A percentile compares a stretch with the other conserved stretches of the same genome.
Evolutionary conservation across 1,140 invertebrate genomes (phyloP).

Genomic region (Medauroidea extradentata): DNA sequence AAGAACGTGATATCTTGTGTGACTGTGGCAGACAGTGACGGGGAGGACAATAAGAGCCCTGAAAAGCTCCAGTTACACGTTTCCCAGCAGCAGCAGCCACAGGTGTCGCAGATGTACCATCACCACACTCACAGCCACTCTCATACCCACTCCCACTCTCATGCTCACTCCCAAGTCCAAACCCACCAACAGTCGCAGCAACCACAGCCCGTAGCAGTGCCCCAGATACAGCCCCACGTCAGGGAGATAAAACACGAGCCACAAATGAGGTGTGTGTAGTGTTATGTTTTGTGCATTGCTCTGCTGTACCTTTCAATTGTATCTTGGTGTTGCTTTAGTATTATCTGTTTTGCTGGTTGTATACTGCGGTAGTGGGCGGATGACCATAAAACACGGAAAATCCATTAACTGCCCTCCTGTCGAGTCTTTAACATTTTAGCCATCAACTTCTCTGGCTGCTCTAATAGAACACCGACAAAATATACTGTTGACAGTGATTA

Average conservation of each 20-base stretch:
- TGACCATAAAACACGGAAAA: too few species aligned
- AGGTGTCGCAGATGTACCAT: constrained; percentile 42
- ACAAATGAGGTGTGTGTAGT: constrained; percentile 27
- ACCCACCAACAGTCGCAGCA: constrained; percentile 37
- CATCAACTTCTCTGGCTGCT: too few species aligned
- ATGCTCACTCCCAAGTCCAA: constrained; percentile 34
- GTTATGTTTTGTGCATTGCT: too few species aligned
- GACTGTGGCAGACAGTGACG: constrained; percentile 75
- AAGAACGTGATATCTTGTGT: constrained; percentile 77
- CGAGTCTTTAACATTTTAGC: too few species aligned
- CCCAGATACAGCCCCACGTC: constrained; percentile 22
- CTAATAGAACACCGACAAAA: too few species aligned
- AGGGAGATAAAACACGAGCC: constrained; percentile 42
- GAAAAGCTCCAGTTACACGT: constrained; percentile 27
- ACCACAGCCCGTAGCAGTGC: constrained; percentile 23
- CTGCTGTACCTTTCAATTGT: too few species aligned
- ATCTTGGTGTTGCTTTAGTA: too few species aligned
- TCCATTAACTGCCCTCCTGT: too few species aligned
- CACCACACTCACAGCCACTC: constrained; percentile 50
- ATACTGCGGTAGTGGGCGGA: too few species aligned
- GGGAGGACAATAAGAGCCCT: constrained; percentile 61
- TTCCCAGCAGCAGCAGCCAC: constrained; percentile 41
- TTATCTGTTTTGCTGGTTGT: too few species aligned
- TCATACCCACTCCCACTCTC: constrained; percentile 34
- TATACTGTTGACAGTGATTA: too few species aligned